A percentile compares a stretch with the other conserved stretches of the same genome.
phyloP scores from a whole-genome alignment of 2,113 vertebrate genomes.

The Nerophis lumbriciformis region DNA sequence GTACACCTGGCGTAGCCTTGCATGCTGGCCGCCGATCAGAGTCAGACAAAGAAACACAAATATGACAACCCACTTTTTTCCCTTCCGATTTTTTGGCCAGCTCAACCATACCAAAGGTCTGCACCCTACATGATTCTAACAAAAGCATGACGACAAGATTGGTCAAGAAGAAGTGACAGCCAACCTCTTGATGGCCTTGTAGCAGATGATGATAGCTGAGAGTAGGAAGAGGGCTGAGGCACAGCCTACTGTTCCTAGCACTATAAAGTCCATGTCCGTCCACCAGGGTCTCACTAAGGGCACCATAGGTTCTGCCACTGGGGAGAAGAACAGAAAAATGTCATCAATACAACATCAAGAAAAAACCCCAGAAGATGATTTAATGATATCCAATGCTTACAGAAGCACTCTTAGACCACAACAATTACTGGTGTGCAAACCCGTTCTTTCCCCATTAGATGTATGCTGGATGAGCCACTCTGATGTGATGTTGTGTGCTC shows the following conservation, averaged over 20 bases:
- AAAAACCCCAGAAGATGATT: conserved; percentile 27
- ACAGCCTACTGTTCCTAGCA: conserved; percentile 82
- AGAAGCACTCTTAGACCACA: conserved; percentile 52
- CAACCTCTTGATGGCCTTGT: conserved; percentile 99
- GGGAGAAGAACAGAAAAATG: conserved; percentile 8
- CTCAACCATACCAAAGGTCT: background rate
- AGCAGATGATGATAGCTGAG: conserved; percentile 92
- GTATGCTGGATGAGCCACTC: conserved; percentile 38
- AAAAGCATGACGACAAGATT: background rate
- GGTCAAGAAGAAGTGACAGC: conserved; percentile 20
- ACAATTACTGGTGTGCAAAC: conserved; percentile 55
- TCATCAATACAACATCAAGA: background rate
- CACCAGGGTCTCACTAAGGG: conserved; percentile 84
- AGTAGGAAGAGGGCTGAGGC: conserved; percentile 84
- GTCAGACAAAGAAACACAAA: too few species aligned
- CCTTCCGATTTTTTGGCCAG: background rate
- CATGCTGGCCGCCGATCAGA: too few species aligned
- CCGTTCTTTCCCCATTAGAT: conserved; percentile 60
- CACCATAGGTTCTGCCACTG: conserved; percentile 77
- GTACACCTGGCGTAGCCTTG: too few species aligned
- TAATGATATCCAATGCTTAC: conserved; percentile 31
- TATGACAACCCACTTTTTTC: background rate
- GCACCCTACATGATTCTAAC: background rate
- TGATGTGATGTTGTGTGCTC: conserved; percentile 55
- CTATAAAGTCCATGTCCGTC: conserved; percentile 84